A percentile compares a stretch with the other conserved stretches of the same genome.
These are phyloP conservation scores for Dynastes grantii DNA, from an alignment of 2,888 invertebrate genomes.

Conservation along the genomic window DNA sequence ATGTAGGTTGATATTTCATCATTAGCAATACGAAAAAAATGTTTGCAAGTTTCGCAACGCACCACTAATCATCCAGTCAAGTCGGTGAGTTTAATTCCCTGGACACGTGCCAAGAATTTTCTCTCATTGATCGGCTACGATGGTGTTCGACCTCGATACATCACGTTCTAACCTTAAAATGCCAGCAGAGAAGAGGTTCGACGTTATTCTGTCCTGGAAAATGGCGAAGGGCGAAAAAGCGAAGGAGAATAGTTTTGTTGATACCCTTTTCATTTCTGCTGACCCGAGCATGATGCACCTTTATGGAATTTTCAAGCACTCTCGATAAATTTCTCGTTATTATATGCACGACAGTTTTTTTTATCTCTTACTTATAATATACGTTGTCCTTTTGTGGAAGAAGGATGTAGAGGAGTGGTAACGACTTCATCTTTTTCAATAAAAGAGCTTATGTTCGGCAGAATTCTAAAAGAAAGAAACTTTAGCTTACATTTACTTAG, in stretches of 20 bases:
- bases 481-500: no score
- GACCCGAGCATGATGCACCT: slow-evolving; percentile 47
- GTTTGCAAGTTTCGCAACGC: slow-evolving; percentile 20
- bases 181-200: slow-evolving; percentile 44
- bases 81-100: slow-evolving; percentile 39
- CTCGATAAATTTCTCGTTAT: slow-evolving; percentile 38
- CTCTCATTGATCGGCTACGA: slow-evolving; percentile 55
- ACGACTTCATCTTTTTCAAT: no score
- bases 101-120: slow-evolving; percentile 51
- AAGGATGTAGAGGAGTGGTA: no score
- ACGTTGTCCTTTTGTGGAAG: neutral
- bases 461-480: no score
- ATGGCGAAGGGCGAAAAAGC: slow-evolving; percentile 14
- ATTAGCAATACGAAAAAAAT: slow-evolving; percentile 14
- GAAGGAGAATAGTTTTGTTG: slow-evolving; percentile 32
- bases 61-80: slow-evolving; percentile 39
- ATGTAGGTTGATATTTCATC: neutral
- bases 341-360: neutral
- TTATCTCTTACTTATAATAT: slow-evolving; percentile 9
- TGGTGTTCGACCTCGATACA: slow-evolving; percentile 56
- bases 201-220: slow-evolving; percentile 23
- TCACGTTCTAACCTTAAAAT: slow-evolving; percentile 58
- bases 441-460: no score
- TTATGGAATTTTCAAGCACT: slow-evolving; percentile 37
- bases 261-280: slow-evolving; percentile 50